Evolutionary conservation across 2,113 vertebrate species (phyloP), one percentile per base, ranked within the genome.

Genomic region (Campylorhamphus procurvoides): DNA sequence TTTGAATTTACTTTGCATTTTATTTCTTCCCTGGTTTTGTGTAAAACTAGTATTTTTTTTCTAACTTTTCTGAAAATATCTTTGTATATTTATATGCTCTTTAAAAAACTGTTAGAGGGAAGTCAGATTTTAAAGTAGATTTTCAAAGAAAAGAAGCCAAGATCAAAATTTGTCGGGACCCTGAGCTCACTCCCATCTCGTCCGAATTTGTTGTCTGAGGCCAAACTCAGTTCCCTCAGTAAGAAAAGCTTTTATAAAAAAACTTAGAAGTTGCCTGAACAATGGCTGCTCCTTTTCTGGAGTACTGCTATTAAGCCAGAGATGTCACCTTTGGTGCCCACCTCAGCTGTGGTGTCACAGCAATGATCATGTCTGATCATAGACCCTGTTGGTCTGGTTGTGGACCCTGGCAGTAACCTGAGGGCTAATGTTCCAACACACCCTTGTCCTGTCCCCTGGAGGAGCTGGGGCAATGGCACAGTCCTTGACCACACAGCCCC

Each of bases 381-480:
- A 2, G 33, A 20, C 10, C 7, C 12, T 27, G 4, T 9, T 25
- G 22, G 4, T 39, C 12, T 71, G 46, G 11, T 4, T 27, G 12
- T 12, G 18, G 14, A 78, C 27, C 8, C 16, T 64, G 56, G 9
- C 6, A 33, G 4, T 2, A 3, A 25, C 22, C n/a, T 16, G 5
- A 42, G 15, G 3, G 3, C 6, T 52, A 62, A 0, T 1, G 6
- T 53, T 28, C 37, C 27, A 47, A 8, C 3, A 22, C 29, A 17
- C 25, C 18, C 9, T 35, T 72, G 24, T 3, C 27, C 29, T 67
- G 37, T 56, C 4, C 10, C 8, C 12, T 33, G 6, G 14, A 10
- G 33, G 13, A 8, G 7, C 29, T 53, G 42, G 22, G 10, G 7
- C 31, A 53, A 22, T 18, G 12, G 12, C 28, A 35, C 0, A 1